These are phyloP conservation scores for Drosophila nannoptera DNA, from an alignment of 1,140 invertebrate genomes.

Conservation along the genomic window DNA sequence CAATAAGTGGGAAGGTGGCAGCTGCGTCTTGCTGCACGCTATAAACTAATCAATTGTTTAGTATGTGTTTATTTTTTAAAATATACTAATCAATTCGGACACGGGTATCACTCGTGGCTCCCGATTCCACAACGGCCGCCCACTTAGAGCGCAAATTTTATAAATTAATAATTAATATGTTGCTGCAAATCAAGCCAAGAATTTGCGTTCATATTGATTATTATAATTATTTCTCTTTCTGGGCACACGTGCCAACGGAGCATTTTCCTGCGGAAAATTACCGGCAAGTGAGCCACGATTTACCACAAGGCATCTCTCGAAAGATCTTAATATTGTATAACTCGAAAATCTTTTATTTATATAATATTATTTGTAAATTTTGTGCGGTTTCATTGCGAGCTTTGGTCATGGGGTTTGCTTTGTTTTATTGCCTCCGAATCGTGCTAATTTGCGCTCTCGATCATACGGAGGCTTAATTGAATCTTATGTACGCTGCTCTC, in stretches of 20 bases:
- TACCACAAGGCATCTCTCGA: background rate
- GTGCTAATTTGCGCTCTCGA: slow-evolving; percentile 18
- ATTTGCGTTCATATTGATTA: slow-evolving; percentile 5
- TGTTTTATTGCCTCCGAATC: slow-evolving; percentile 16
- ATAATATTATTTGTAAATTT: slow-evolving; percentile 7
- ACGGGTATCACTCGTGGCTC: slow-evolving; percentile 45
- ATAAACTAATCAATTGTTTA: slow-evolving; percentile 44
- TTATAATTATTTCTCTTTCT: background rate
- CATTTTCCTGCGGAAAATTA: slow-evolving; percentile 27
- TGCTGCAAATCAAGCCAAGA: slow-evolving; percentile 41
- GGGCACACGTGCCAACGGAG: too few species aligned
- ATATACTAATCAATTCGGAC: slow-evolving; percentile 21
- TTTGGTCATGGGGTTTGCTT: too few species aligned
- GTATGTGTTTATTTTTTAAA: slow-evolving; percentile 22
- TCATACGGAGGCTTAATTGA: slow-evolving; percentile 39
- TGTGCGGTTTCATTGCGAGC: background rate
- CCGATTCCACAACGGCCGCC: slow-evolving; percentile 30
- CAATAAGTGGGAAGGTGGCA: slow-evolving; percentile 7
- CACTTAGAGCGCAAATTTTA: slow-evolving; percentile 51
- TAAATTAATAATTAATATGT: slow-evolving; percentile 63
- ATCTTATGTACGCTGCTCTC: slow-evolving; percentile 21
- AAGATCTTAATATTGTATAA: background rate
- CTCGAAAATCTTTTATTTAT: background rate
- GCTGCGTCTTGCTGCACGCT: background rate
- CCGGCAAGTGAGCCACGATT: slow-evolving; percentile 2